Conservation (phyloP, 2,888 invertebrate species). For the Pinctada fucata region DNA sequence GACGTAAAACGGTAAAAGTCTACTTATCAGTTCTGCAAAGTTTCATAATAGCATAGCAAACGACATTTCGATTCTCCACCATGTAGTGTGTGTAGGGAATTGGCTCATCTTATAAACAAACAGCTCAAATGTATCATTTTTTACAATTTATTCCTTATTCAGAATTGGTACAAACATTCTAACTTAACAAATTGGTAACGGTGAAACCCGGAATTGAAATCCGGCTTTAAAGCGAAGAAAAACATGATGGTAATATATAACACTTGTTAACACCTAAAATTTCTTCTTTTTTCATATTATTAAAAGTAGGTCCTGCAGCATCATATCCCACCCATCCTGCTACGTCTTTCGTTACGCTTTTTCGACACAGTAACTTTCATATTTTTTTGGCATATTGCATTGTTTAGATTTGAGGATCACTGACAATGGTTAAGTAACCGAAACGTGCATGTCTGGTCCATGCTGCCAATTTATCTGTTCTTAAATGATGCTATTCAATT, state of each 20-base stretch:
- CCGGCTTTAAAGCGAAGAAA: neutral
- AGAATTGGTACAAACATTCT: neutral
- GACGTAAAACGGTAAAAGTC: neutral
- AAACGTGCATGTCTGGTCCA: too few relatives aligned
- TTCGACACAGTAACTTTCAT: too few relatives aligned
- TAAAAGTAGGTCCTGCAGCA: too few relatives aligned
- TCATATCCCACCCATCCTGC: too few relatives aligned
- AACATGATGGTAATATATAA: neutral
- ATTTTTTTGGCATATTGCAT: too few relatives aligned
- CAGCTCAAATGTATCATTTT: neutral
- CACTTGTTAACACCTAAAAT: too few relatives aligned
- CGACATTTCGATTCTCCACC: slow-evolving; percentile 10
- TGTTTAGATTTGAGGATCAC: too few relatives aligned
- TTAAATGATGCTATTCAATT: too few relatives aligned
- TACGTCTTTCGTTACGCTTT: too few relatives aligned
- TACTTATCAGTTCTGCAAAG: neutral
- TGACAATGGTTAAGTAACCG: too few relatives aligned
- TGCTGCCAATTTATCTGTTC: too few relatives aligned
- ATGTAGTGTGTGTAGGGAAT: neutral
- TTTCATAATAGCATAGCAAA: neutral
- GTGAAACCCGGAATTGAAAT: neutral
- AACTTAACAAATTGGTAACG: neutral
- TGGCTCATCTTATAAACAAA: neutral
- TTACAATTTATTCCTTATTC: neutral
- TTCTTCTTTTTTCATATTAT: too few relatives aligned